phyloP scores from a whole-genome alignment of 2,888 invertebrate genomes.

The Hyposoter didymator region DNA sequence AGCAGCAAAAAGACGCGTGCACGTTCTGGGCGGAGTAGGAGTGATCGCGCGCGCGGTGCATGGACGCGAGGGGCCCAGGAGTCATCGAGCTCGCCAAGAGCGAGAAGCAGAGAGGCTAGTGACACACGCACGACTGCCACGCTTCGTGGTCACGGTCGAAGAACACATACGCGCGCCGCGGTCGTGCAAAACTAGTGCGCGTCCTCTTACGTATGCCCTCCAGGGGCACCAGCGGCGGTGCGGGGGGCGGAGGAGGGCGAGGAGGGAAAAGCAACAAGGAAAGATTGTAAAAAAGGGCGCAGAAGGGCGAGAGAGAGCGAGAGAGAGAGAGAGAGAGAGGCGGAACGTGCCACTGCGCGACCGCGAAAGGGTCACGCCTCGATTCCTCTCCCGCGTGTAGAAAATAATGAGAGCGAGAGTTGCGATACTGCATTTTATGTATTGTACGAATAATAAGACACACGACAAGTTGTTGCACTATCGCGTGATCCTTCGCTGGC shows the following conservation, averaged over 20 bases:
- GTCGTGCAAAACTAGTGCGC: slow-evolving; percentile 57
- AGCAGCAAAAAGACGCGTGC: slow-evolving; percentile 80
- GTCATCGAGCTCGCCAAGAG: slow-evolving; percentile 73
- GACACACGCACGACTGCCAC: slow-evolving; percentile 84
- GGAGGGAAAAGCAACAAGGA: slow-evolving; percentile 3
- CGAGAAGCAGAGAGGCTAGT: slow-evolving; percentile 70
- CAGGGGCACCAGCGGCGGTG: neutral
- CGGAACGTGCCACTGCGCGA: slow-evolving; percentile 71
- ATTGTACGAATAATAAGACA: slow-evolving; percentile 48
- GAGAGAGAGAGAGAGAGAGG: slow-evolving; percentile 31
- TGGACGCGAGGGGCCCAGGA: slow-evolving; percentile 76
- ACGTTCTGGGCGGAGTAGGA: slow-evolving; percentile 82
- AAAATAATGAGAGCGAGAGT: slow-evolving; percentile 58
- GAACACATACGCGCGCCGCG: slow-evolving; percentile 71
- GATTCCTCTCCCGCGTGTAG: slow-evolving; percentile 71
- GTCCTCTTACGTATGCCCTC: slow-evolving; percentile 37
- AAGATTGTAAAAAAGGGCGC: neutral
- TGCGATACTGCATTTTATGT: slow-evolving; percentile 21
- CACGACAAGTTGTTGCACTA: slow-evolving; percentile 67
- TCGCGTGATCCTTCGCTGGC: slow-evolving; percentile 44
- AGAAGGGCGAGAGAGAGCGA: neutral
- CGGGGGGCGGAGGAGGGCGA: slow-evolving; percentile 2
- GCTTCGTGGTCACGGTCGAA: slow-evolving; percentile 83
- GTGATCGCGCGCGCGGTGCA: slow-evolving; percentile 71
- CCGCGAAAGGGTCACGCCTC: slow-evolving; percentile 79